Base-by-base conservation (phyloP, 2,888 invertebrate genomes). In the Nephrotoma flavescens region DNA sequence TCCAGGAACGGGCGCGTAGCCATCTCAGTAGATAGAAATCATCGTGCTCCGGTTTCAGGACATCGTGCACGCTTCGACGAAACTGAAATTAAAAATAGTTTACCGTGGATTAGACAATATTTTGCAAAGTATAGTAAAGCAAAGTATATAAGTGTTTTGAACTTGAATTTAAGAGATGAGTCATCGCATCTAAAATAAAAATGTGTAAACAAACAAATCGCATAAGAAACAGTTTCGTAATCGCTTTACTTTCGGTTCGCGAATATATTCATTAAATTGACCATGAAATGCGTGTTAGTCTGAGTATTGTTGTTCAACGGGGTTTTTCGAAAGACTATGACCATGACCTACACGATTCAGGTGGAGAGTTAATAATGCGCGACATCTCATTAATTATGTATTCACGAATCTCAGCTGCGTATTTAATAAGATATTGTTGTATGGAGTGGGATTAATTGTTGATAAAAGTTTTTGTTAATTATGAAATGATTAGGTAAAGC, bases 1-100 rank as follows among this genome's bases (percentile, higher is more conserved):
- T 95, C 95, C 97, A 98, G 91, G 95, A 96, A 90, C 98, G 93
- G 2, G 98, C 98, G 93, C 95, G 92, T 0, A 97, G 93, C 97
- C 97, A 97, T 88, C 97, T 93, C 6, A 96, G 91, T 41, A 97
- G 92, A 91, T 94, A 97, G 88, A 95, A 94, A 89, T 97, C 97
- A 90, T 96, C 95, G 89, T 96, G 95, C 88, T 95, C 94, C 0
- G 95, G 94, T 89, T 94, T 94, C 88, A 94, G 90, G 85, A 94
- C 90, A 90, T 96, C 96, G 87, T 93, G 91, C 11, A 96, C 95
- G 89, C 92, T 94, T 88, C 95, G 93, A 87, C 95, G 94, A 90
- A 97, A 95, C 96, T 97, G 93, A 71, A 95, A 95, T 90, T 91
- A 91, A 89, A 89, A 31, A 31, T 31, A 31, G 31, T 31, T 31